These are phyloP conservation scores for Galendromus occidentalis DNA, from an alignment of 1,140 invertebrate genomes.

Conservation along the genomic window DNA sequence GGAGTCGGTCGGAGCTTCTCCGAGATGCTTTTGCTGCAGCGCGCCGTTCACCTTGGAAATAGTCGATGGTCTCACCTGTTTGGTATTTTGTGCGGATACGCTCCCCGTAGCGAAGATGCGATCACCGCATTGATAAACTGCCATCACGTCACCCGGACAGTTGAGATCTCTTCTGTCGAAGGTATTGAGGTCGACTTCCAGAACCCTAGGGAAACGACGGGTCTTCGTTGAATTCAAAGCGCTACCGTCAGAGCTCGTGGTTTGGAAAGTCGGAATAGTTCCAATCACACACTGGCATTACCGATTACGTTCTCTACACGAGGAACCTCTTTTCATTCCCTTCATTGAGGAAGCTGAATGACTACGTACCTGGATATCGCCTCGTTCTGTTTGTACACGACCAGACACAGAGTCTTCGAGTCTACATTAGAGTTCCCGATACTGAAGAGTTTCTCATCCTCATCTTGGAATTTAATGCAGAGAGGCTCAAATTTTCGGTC, in stretches of 20 bases:
- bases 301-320: too few species aligned
- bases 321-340: too few species aligned
- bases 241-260: too few species aligned
- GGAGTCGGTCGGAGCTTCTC: too few species aligned
- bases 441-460: background rate
- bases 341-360: background rate
- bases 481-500: background rate
- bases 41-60: too few species aligned
- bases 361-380: background rate
- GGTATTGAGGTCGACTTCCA: background rate
- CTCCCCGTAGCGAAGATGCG: background rate
- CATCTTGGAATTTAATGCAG: background rate
- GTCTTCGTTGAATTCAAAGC: too few species aligned
- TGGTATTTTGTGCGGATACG: background rate
- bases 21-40: too few species aligned
- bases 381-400: background rate
- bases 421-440: background rate
- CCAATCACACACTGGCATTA: too few species aligned
- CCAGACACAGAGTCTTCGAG: background rate
- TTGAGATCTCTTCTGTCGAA: background rate
- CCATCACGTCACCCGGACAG: background rate
- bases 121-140: background rate
- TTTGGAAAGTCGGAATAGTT: too few species aligned
- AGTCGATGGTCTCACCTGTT: background rate
- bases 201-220: background rate